Conservation (phyloP, 2,797 vertebrate genomes). For the Amazona finschi region DNA sequence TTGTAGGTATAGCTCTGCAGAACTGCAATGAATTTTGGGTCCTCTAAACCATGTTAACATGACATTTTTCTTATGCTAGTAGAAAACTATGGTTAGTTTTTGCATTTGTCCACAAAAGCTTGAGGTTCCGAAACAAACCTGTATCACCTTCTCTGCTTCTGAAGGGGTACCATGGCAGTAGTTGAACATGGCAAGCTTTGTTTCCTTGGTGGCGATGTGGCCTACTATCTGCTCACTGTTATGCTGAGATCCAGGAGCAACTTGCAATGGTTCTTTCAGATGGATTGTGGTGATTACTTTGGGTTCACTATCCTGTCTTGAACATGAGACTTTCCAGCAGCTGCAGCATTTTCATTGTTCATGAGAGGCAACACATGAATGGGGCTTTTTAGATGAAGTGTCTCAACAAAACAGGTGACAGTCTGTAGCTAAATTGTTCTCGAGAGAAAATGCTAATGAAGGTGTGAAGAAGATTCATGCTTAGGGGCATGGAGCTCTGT, state of each 20-base stretch:
- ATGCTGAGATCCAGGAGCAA: not conserved
- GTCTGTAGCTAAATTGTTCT: not conserved
- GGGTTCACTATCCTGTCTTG: not conserved
- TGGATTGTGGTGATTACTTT: not conserved
- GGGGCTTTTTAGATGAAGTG: not conserved
- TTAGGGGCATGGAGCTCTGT: not conserved
- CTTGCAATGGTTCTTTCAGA: not conserved
- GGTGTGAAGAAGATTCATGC: not conserved
- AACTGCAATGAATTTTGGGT: not conserved
- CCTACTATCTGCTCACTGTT: not conserved
- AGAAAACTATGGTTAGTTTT: not conserved
- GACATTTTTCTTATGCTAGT: not conserved
- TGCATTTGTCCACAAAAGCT: not conserved
- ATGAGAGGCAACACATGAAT: not conserved
- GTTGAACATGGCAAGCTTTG: not conserved
- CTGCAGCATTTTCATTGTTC: not conserved
- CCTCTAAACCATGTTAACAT: not conserved
- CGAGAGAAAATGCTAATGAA: not conserved
- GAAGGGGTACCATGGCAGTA: not conserved
- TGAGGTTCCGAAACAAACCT: not conserved
- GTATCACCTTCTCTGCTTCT: not conserved
- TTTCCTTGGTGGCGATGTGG: not conserved
- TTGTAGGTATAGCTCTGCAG: not conserved
- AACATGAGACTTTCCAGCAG: not conserved
- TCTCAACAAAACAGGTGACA: not conserved